Evolutionary conservation across 2,888 invertebrate genomes (phyloP).

Genomic region (Zelleria hepariella): DNA sequence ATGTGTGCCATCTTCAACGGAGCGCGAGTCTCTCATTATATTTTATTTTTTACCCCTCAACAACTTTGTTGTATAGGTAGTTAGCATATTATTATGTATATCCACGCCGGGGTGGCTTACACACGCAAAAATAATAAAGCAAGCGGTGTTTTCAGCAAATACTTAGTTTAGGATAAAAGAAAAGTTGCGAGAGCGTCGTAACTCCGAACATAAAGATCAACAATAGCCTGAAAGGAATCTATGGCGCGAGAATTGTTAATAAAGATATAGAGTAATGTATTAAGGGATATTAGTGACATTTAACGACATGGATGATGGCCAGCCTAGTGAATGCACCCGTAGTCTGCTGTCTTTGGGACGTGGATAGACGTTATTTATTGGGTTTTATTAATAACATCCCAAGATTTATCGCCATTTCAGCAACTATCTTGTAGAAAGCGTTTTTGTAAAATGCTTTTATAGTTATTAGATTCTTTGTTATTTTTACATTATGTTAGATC

Average conservation of each 20-base stretch:
- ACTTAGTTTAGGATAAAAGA: constrained; percentile 54
- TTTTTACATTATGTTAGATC: background rate
- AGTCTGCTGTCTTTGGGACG: constrained; percentile 16
- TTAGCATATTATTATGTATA: constrained; percentile 51
- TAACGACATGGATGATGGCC: constrained; percentile 50
- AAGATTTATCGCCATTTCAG: background rate
- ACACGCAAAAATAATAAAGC: constrained; percentile 68
- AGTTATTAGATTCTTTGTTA: background rate
- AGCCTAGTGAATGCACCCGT: constrained; percentile 52
- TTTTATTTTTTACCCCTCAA: constrained; percentile 44
- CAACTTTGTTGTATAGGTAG: background rate
- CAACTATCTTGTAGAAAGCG: background rate
- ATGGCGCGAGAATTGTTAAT: constrained; percentile 66
- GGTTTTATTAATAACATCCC: constrained; percentile 2
- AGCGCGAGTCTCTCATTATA: constrained; percentile 45
- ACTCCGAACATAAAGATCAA: constrained; percentile 62
- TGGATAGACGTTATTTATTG: background rate
- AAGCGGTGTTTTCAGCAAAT: constrained; percentile 69
- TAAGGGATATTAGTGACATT: constrained; percentile 63
- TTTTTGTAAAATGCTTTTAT: background rate
- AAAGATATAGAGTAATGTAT: constrained; percentile 67
- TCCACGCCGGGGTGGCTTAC: constrained; percentile 56
- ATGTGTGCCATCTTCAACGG: constrained; percentile 50
- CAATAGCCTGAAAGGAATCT: constrained; percentile 59
- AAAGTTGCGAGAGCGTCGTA: constrained; percentile 62